Base-by-base conservation (phyloP, 2,888 invertebrate species). In the Dascillus cervinus region DNA sequence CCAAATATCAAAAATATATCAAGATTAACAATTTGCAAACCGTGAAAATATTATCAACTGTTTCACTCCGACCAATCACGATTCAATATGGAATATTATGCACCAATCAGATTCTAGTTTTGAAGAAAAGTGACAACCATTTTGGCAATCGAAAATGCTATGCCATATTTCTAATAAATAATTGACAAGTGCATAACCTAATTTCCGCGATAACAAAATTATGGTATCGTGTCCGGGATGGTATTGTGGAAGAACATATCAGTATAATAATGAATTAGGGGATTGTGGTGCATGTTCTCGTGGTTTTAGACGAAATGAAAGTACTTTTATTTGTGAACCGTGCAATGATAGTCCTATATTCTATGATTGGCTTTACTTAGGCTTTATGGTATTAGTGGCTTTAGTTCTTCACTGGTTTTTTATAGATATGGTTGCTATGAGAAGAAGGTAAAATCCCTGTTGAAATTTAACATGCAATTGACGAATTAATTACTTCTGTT, bases 361-460 rank as follows among this genome's bases (percentile, higher is more conserved):
- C 21, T 95, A 96, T 55, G 95, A 95, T 53, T 92, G 91, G 86
- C 72, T 95, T 23, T 92, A 90, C 60, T 75, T 96, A 11, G 88
- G 90, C 1, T 97, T 96, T 56, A 92, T 96, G 88, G 88, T 85
- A 0, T 63, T 95, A 9, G 60, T 94, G 22, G 86, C 92, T 0
- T 66, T 96, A 22, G 80, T 92, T 24, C 67, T 95, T 32, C 92
- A 96, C 63, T 89, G 88, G 78, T 88, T 89, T 58, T 91, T 87
- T 54, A 94, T 96, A 31, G 94, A 95, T 59, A 73, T 78, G 70
- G 79, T 83, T 10, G 77, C 84, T 21, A 75, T 79, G 62, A 73
- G 78, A 42, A 75, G 84, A 56, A 80, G 74, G 81, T 83, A 62
- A 40, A n/a, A 23, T 21, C 25, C 32, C 29, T 26, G 21, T 13